These are phyloP conservation scores for Julus scandinavius DNA, from an alignment of 2,888 invertebrate genomes.

Conservation along the genomic window DNA sequence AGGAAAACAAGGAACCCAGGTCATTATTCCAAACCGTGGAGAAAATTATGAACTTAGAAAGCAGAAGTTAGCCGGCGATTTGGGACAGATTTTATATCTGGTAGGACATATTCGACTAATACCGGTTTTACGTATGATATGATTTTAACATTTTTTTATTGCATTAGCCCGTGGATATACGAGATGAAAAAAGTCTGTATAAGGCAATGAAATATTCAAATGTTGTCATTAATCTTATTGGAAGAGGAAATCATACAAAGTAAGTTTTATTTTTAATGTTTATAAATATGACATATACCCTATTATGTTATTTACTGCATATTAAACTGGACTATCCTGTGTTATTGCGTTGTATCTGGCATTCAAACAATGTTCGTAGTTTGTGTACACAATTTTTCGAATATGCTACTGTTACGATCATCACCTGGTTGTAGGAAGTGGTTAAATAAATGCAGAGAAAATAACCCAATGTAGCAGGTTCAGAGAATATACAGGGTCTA, in stretches of 20 bases:
- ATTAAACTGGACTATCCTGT: too few species aligned
- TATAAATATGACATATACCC: too few species aligned
- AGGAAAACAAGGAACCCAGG: conserved; percentile 70
- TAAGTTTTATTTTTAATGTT: conserved; percentile 59
- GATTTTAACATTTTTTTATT: neutral
- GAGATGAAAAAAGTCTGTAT: conserved; percentile 85
- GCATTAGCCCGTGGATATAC: conserved; percentile 79
- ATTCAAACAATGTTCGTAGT: too few species aligned
- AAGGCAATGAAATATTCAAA: conserved; percentile 93
- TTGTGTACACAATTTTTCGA: too few species aligned
- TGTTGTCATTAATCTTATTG: conserved; percentile 94
- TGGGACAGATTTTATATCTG: conserved; percentile 90
- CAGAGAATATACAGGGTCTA: too few species aligned
- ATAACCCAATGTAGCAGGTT: too few species aligned
- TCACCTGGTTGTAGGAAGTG: too few species aligned
- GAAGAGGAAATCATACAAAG: conserved; percentile 90
- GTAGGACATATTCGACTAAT: conserved; percentile 62
- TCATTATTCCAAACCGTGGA: conserved; percentile 92
- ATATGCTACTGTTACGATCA: too few species aligned
- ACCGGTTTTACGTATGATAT: neutral
- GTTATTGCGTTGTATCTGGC: too few species aligned
- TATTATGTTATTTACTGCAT: too few species aligned
- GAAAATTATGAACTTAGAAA: conserved; percentile 82
- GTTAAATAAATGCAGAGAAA: too few species aligned
- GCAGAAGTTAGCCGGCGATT: conserved; percentile 88